phyloP scores from a whole-genome alignment of 2,113 vertebrate species.

The Coturnix japonica region DNA sequence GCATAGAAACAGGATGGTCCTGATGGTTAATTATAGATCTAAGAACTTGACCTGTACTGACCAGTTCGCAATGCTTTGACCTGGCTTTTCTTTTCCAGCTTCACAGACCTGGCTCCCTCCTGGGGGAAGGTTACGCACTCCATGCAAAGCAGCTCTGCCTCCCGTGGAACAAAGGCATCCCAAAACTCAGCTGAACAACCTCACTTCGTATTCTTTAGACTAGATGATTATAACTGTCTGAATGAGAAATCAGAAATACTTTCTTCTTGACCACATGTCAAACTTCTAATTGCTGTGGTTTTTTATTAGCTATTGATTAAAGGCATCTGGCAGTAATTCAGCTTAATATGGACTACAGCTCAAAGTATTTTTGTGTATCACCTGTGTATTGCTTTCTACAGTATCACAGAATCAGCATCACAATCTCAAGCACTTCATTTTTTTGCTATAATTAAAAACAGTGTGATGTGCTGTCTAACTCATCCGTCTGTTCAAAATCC shows the following conservation, averaged over 20 bases:
- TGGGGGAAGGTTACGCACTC: rapidly evolving
- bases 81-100: not conserved
- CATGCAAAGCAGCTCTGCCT: not conserved
- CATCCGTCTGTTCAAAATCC: not conserved
- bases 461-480: not conserved
- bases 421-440: constrained; percentile 30
- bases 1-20: not conserved
- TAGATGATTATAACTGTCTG: not conserved
- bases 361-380: not conserved
- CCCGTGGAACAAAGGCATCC: not conserved
- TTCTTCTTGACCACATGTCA: not conserved
- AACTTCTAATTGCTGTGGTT: not conserved
- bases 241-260: not conserved
- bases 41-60: not conserved
- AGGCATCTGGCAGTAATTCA: not conserved
- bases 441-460: constrained; percentile 34
- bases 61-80: not conserved
- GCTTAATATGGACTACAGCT: not conserved
- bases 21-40: not conserved
- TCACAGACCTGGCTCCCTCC: not conserved
- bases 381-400: not conserved
- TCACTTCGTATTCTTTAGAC: not conserved
- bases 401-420: not conserved
- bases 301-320: not conserved
- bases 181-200: not conserved